phyloP scores from a whole-genome alignment of 2,113 vertebrate species.

The Antennarius striatus region DNA sequence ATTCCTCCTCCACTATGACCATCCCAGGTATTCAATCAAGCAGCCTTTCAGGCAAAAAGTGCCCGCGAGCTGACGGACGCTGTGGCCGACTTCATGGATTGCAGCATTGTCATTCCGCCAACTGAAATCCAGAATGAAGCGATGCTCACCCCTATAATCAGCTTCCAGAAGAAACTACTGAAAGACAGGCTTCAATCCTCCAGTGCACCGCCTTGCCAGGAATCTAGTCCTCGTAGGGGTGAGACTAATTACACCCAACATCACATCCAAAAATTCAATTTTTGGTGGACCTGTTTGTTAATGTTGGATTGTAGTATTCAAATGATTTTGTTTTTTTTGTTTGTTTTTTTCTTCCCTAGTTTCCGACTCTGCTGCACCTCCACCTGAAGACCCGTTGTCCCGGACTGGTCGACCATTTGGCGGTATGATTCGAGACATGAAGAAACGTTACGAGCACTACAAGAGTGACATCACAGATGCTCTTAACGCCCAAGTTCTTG shows the following conservation, averaged over 20 bases:
- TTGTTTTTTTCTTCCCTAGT: constrained; percentile 30
- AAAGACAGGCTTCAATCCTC: constrained; percentile 75
- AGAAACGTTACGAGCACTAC: constrained; percentile 88
- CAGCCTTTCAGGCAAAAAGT: constrained; percentile 79
- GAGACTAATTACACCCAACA: not conserved
- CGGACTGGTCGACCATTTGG: constrained; percentile 87
- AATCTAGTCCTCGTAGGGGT: constrained; percentile 65
- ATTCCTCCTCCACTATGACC: not conserved
- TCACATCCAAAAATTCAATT: not conserved
- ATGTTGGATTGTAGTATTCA: too few relatives aligned
- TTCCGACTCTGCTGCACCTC: constrained; percentile 37
- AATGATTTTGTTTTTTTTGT: too few relatives aligned
- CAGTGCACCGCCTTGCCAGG: constrained; percentile 19
- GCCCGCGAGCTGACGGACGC: constrained; percentile 76
- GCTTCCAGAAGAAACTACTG: constrained; percentile 87
- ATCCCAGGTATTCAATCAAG: constrained; percentile 86
- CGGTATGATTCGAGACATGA: constrained; percentile 87
- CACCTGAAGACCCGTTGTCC: constrained; percentile 84
- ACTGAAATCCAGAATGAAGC: constrained; percentile 79
- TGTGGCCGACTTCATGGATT: constrained; percentile 86
- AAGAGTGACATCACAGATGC: constrained; percentile 92
- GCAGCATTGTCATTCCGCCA: constrained; percentile 91
- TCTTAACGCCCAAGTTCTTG: constrained; percentile 86
- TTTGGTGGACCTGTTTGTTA: too few relatives aligned
- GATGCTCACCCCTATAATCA: constrained; percentile 82